Percentiles rank a stretch among this genome's conserved stretches.
Evolutionary conservation across 2,888 invertebrate genomes (phyloP).

Genomic region (Dinocampus coccinellae): DNA sequence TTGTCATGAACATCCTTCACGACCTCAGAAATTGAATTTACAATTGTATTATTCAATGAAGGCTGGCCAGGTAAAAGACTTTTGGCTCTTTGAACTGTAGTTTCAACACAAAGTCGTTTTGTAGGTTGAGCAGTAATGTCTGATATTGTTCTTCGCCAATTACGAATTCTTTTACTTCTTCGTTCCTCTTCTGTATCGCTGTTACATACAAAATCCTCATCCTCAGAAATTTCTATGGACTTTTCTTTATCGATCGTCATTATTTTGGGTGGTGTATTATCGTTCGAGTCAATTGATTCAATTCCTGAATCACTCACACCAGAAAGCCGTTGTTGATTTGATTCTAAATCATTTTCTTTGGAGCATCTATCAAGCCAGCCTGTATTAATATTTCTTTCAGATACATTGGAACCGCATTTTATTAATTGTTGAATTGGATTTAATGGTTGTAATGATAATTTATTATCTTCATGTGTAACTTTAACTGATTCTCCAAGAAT

Average conservation of each 20-base stretch:
- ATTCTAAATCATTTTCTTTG: slow-evolving; percentile 50
- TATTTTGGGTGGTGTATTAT: slow-evolving; percentile 42
- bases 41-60: neutral
- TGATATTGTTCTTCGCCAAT: slow-evolving; percentile 71
- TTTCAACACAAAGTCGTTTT: slow-evolving; percentile 47
- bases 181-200: slow-evolving; percentile 77
- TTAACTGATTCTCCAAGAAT: slow-evolving; percentile 54
- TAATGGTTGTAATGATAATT: slow-evolving; percentile 51
- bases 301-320: slow-evolving; percentile 63
- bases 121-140: slow-evolving; percentile 38
- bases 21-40: neutral
- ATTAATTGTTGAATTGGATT: slow-evolving; percentile 63
- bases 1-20: no score
- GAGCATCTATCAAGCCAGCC: slow-evolving; percentile 75
- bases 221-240: slow-evolving; percentile 69
- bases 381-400: slow-evolving; percentile 69
- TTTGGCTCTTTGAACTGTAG: neutral
- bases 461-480: slow-evolving; percentile 51
- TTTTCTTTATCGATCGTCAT: neutral
- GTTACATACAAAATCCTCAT: slow-evolving; percentile 79
- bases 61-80: neutral
- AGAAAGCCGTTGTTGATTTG: slow-evolving; percentile 47
- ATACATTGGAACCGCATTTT: slow-evolving; percentile 43
- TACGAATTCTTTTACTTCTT: slow-evolving; percentile 71
- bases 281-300: slow-evolving; percentile 56